Evolutionary conservation across 2,888 invertebrate genomes (phyloP).

Genomic region (Apotomis turbidana): DNA sequence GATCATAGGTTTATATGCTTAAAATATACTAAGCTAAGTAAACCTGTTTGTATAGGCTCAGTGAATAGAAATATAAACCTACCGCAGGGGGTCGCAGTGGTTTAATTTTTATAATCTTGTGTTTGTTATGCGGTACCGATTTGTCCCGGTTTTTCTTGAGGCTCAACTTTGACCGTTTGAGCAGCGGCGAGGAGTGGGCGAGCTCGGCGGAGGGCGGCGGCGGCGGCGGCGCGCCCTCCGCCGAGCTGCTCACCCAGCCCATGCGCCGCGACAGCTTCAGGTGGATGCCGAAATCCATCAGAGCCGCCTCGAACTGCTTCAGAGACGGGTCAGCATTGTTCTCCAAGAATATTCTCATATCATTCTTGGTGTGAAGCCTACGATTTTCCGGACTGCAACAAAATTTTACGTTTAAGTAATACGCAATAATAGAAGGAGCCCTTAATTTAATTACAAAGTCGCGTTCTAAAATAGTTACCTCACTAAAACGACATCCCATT

Average conservation of each 20-base stretch:
- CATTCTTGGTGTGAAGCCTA: constrained; percentile 73
- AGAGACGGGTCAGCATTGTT: constrained; percentile 52
- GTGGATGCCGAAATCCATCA: constrained; percentile 76
- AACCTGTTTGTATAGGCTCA: background rate
- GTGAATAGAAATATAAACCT: background rate
- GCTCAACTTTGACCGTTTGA: constrained; percentile 60
- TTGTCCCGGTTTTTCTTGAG: constrained; percentile 53
- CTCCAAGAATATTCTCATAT: constrained; percentile 71
- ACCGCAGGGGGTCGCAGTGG: constrained; percentile 11
- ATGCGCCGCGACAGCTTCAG: constrained; percentile 72
- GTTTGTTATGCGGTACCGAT: constrained; percentile 49
- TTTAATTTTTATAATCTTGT: constrained; percentile 14
- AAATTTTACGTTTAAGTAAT: constrained; percentile 37
- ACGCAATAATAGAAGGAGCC: no score
- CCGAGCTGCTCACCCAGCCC: constrained; percentile 68
- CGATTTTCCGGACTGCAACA: constrained; percentile 69
- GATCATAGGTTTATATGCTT: no score
- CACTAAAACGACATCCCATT: constrained; percentile 92
- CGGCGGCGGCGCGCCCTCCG: constrained; percentile 42
- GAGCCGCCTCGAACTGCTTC: constrained; percentile 59
- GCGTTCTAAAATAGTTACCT: constrained; percentile 69
- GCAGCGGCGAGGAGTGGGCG: constrained; percentile 58
- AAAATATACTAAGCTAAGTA: background rate
- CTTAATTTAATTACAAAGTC: no score
- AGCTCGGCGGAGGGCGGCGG: constrained; percentile 53